A percentile compares a stretch with the other conserved stretches of the same genome.
These are phyloP conservation scores for Parnassius smintheus DNA, from an alignment of 2,888 invertebrate genomes.

Conservation along the genomic window DNA sequence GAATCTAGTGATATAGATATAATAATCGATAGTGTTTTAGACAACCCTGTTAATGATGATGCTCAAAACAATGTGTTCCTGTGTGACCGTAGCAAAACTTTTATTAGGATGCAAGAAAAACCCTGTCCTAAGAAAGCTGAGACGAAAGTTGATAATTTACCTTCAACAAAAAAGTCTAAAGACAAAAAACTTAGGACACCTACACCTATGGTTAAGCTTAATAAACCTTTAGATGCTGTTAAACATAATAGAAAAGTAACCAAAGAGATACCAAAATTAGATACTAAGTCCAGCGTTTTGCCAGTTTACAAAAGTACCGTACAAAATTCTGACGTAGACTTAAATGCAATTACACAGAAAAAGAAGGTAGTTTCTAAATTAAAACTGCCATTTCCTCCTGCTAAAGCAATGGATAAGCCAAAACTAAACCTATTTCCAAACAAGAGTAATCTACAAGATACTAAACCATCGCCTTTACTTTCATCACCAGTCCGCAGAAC, in stretches of 20 bases:
- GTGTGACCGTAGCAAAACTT: conserved; percentile 62
- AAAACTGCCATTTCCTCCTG: conserved; percentile 69
- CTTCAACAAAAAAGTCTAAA: conserved; percentile 56
- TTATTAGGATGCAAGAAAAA: conserved; percentile 53
- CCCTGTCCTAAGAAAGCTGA: conserved; percentile 46
- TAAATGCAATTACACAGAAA: conserved; percentile 50
- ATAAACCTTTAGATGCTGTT: conserved; percentile 59
- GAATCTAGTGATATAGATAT: conserved; percentile 72
- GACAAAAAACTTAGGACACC: conserved; percentile 61
- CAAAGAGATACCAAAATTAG: conserved; percentile 48
- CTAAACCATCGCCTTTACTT: conserved; percentile 60
- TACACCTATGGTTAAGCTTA: conserved; percentile 59
- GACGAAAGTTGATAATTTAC: conserved; percentile 38
- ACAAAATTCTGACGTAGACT: conserved; percentile 50
- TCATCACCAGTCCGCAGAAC: conserved; percentile 69
- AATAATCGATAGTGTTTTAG: conserved; percentile 62
- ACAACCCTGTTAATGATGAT: conserved; percentile 50
- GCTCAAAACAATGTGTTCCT: conserved; percentile 51
- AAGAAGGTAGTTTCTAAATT: conserved; percentile 63
- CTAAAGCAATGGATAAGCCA: conserved; percentile 68
- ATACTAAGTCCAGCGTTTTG: conserved; percentile 61
- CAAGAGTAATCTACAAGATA: conserved; percentile 51
- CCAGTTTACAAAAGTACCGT: conserved; percentile 66
- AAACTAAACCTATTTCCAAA: conserved; percentile 71
- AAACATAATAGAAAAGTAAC: conserved; percentile 48